Conservation (phyloP, 1,140 invertebrate genomes). For the Cryptotermes secundus region DNA sequence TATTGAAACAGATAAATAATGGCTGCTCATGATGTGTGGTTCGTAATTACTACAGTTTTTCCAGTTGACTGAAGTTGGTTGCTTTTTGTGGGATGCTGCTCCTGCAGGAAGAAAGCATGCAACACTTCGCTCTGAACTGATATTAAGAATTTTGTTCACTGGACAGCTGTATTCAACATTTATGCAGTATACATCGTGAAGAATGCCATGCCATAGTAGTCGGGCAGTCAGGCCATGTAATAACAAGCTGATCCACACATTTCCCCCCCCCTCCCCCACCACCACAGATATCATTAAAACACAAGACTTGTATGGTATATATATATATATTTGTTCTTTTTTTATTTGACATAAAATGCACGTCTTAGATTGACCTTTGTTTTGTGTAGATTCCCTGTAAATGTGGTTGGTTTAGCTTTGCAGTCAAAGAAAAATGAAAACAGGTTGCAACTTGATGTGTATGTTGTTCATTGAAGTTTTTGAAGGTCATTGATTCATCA, state of each 20-base stretch:
- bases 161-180: neutral
- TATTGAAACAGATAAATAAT: slow-evolving; percentile 13
- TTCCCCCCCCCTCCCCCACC: too few relatives aligned
- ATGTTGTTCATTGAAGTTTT: neutral
- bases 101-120: neutral
- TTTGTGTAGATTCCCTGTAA: neutral
- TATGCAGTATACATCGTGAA: neutral
- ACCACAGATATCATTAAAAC: slow-evolving; percentile 13
- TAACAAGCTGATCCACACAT: neutral
- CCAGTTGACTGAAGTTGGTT: neutral
- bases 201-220: slow-evolving; percentile 3
- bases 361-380: neutral
- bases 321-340: neutral
- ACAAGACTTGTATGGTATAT: slow-evolving; percentile 8
- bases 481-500: neutral
- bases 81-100: neutral
- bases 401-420: neutral
- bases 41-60: neutral
- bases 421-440: neutral
- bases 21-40: slow-evolving; percentile 1
- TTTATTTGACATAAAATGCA: neutral
- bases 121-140: neutral
- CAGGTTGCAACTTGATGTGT: neutral
- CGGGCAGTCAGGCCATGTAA: neutral
- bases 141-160: neutral